Evolutionary conservation across 1,140 invertebrate genomes (phyloP), one percentile per base, ranked within the genome.

Genomic region (Drosophila hydei): DNA sequence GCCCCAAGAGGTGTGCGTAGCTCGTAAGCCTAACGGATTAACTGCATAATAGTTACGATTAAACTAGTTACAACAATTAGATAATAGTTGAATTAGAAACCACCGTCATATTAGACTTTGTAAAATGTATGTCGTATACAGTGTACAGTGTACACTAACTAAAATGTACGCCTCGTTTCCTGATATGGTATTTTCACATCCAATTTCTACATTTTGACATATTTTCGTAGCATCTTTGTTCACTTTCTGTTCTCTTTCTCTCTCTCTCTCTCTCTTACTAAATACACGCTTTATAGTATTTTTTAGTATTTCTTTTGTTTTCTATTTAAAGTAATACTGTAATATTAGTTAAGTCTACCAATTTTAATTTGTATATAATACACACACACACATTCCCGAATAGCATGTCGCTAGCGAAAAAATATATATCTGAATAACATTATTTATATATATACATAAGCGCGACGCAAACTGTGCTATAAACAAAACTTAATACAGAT

Each of bases 51-150:
- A 56, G 5, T 68, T 33, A 62, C 40, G 1, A 55, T 40, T 48
- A 71, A 42, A 58, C 54, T 71, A 54, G 18, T 52, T 52, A 71
- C 25, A 60, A 70, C 47, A 79, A 80, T 75, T 87, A 87, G 83
- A 58, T 61, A 12, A 88, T 81, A 87, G 83, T 81, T 78, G 75
- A 87, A 63, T 88, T 87, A 87, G 83, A 87, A 87, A 87, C 81
- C 81, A 87, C 81, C 81, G 81, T 88, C 81, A 87, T 87, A 75
- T 87, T 87, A 87, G 81, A 87, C 77, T 87, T 84, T 87, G 75
- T 76, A 80, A 59, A 62, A 78, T 33, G 30, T 33, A 33, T 33
- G 12, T 33, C 11, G 30, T 33, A 33, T 33, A 33, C 27, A 30
- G 6, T 30, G 27, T 54, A 54, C 51, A 54, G 51, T 76, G 75